A percentile compares a stretch with the other conserved stretches of the same genome.
Conservation (phyloP, 2,888 invertebrate genomes). For the Campoplex capitator region DNA sequence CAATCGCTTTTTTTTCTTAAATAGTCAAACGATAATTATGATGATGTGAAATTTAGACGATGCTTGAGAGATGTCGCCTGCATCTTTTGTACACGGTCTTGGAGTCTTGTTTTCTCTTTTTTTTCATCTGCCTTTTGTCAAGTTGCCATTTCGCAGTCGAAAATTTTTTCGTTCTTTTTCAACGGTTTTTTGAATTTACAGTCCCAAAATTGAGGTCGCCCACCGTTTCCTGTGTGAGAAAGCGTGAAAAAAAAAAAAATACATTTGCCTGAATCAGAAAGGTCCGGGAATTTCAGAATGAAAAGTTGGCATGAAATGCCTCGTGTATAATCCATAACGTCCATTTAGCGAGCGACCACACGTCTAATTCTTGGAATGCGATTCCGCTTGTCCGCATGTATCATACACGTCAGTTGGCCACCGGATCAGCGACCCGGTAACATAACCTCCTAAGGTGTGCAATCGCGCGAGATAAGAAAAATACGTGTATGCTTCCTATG, state of each 20-base stretch:
- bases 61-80: too few relatives aligned
- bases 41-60: too few relatives aligned
- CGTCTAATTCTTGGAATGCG: conserved; percentile 63
- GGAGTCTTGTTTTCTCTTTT: too few relatives aligned
- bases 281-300: background rate
- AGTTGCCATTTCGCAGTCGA: too few relatives aligned
- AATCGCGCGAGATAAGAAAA: conserved; percentile 51
- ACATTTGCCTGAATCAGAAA: background rate
- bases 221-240: background rate
- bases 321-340: background rate
- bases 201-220: background rate
- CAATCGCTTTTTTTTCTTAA: too few relatives aligned
- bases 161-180: too few relatives aligned
- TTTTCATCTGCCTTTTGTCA: too few relatives aligned
- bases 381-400: conserved; percentile 31
- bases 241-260: background rate
- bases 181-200: too few relatives aligned
- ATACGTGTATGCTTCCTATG: conserved; percentile 27
- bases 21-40: too few relatives aligned
- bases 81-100: too few relatives aligned
- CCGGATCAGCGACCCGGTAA: conserved; percentile 51
- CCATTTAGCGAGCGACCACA: conserved; percentile 43
- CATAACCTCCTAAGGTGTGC: conserved; percentile 55
- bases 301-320: background rate
- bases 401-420: conserved; percentile 50